Evolutionary conservation across 2,888 invertebrate genomes (phyloP), one percentile per base, ranked within the genome.

Genomic region (Nasonia oneida): DNA sequence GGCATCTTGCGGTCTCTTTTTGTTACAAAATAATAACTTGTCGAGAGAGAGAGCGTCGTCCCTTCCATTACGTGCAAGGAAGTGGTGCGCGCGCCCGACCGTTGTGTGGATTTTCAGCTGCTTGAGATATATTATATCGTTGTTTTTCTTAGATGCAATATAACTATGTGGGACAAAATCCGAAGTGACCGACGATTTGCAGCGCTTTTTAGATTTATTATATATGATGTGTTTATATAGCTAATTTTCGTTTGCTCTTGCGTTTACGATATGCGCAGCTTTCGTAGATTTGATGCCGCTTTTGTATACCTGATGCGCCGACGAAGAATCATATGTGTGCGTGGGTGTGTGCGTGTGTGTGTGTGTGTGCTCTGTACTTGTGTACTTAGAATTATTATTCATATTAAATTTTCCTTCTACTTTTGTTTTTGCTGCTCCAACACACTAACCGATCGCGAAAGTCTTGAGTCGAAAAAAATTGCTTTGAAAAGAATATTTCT

Each of bases 401-500:
- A 2, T 57, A 6, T 57, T 57, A 29, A 5, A 3, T 61, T 53
- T 53, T 61, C 6, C 6, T 61, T 6, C 23, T 10, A 61, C 23
- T 6, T 23, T 61, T 23, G n/a, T 47, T 80, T 82, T 50, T 33
- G 47, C 75, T 67, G 67, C 42, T 81, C 1, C 37, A 71, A 29
- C 29, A 42, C 67, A 18, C 42, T 81, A 29, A 57, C 5, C 57
- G 57, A 61, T 23, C 23, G 57, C 47, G 12, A 12, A 61, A n/a
- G 18, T 8, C 2, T n/a, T 61, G 8, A 2, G 1, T n/a, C 4
- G n/a, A n/a, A n/a, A 29, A 29, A 37, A 74, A 61, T 74, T 29
- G 47, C 61, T 42, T 74, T 29, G 14, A 37, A 39, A 85, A 84
- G 86, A 88, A 86, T 88, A 86, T 88, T 87, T 88, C 88, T 88